These are phyloP conservation scores for Synanthedon formicaeformis DNA, from an alignment of 2,888 invertebrate genomes.

Conservation along the genomic window DNA sequence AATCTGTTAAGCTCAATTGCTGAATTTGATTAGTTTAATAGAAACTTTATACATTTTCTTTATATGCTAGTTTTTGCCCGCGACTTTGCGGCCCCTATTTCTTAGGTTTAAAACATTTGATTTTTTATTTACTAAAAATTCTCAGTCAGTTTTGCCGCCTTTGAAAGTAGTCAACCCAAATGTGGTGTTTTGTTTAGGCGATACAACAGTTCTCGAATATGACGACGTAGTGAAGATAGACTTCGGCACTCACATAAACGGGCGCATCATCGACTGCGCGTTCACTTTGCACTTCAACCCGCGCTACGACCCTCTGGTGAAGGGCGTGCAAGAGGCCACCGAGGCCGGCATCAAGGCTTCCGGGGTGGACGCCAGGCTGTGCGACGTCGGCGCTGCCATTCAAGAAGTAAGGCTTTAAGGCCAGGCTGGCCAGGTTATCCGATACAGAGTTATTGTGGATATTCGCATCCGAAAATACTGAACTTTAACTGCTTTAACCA, in stretches of 20 bases:
- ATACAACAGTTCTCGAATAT: conserved; percentile 91
- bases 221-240: conserved; percentile 99
- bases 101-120: no score
- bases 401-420: conserved; percentile 76
- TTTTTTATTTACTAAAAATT: no score
- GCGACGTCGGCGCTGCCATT: conserved; percentile 96
- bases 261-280: conserved; percentile 98
- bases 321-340: conserved; percentile 97
- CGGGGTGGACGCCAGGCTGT: conserved; percentile 96
- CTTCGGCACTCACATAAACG: conserved; percentile 98
- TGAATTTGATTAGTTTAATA: no score
- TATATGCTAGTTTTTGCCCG: no score
- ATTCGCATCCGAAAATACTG: no score
- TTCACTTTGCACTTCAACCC: conserved; percentile 98
- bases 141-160: no score
- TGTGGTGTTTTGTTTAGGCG: conserved; percentile 61
- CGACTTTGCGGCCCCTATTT: no score
- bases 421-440: not conserved
- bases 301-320: conserved; percentile 92
- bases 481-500: no score
- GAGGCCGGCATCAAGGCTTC: conserved; percentile 96
- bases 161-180: no score
- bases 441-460: no score
- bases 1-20: no score
- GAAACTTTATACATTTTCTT: no score